A percentile compares a stretch with the other conserved stretches of the same genome.
phyloP scores from a whole-genome alignment of 2,888 invertebrate species.

The Andrena bicolor region DNA sequence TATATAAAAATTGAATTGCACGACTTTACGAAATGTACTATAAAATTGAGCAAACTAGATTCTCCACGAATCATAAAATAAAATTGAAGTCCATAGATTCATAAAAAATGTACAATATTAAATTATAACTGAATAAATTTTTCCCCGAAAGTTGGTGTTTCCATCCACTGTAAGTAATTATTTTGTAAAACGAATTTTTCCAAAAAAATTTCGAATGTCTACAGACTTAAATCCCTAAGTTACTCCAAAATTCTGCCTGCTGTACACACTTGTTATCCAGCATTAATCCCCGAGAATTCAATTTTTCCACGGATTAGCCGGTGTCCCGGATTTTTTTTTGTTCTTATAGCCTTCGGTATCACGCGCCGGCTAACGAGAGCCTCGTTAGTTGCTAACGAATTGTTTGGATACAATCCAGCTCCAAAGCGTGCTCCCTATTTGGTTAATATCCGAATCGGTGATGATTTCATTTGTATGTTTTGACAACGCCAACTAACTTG shows the following conservation, averaged over 20 bases:
- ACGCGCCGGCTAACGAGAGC: slow-evolving; percentile 65
- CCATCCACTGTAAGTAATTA: no score
- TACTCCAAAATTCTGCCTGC: neutral
- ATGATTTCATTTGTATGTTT: slow-evolving; percentile 47
- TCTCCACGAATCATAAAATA: no score
- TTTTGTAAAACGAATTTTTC: no score
- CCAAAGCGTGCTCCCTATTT: slow-evolving; percentile 57
- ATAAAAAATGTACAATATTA: no score
- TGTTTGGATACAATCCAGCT: slow-evolving; percentile 69
- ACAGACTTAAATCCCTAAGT: neutral
- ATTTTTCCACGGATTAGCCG: slow-evolving; percentile 23
- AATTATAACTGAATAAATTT: no score
- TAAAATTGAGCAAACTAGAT: no score
- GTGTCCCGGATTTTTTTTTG: slow-evolving; percentile 16
- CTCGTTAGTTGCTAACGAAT: slow-evolving; percentile 72
- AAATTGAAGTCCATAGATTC: no score
- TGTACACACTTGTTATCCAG: neutral
- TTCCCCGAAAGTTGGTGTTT: no score
- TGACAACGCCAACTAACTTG: slow-evolving; percentile 36
- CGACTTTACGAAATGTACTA: no score
- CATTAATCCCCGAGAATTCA: neutral
- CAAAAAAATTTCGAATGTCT: no score
- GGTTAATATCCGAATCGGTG: slow-evolving; percentile 63
- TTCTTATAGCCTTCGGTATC: slow-evolving; percentile 51
- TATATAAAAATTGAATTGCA: no score